Evolutionary conservation across 1,140 invertebrate genomes (phyloP), one percentile per base, ranked within the genome.

Genomic region (Bombus waltoni): DNA sequence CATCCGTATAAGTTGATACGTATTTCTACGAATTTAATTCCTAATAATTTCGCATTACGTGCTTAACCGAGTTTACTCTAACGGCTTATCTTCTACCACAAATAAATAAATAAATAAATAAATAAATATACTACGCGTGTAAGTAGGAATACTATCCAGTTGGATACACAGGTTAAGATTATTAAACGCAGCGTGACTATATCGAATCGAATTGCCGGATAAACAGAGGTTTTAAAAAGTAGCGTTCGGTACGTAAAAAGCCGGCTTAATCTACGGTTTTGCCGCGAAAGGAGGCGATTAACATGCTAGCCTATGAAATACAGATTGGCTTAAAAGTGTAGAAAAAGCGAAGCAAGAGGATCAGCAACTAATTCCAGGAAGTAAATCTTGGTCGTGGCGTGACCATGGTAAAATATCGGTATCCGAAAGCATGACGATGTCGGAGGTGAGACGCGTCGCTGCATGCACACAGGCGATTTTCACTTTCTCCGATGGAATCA

Each of bases 401-500:
- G 5, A 35, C n/a, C 11, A 5, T 57, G 44, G 42, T 47, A 35
- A 82, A 74, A 42, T 65, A 73, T 82, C 18, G 70, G 6, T 44
- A 73, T 32, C 9, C 47, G 47, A 53, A 53, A 53, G 47, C 47
- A 53, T 53, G 47, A 53, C 47, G 40, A 73, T 22, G 62, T 68
- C 15, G 80, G 66, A 79, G 47, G 89, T 80, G 88, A 85, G 81
- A 87, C 89, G 77, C 86, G 86, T 79, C 78, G 84, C 84, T 89
- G 88, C 66, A 77, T 88, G 87, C 88, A 81, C 81, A 75, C 81
- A 73, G 76, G 86, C 90, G 83, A 88, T 81, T 53, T 74, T 78
- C 76, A 94, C 93, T 94, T 94, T 93, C 93, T 81, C 91, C 89
- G 76, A 88, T 90, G 80, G 89, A 88, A 90, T 91, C 93, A 93